phyloP scores from a whole-genome alignment of 2,113 vertebrate species.

The Eretmochelys imbricata region DNA sequence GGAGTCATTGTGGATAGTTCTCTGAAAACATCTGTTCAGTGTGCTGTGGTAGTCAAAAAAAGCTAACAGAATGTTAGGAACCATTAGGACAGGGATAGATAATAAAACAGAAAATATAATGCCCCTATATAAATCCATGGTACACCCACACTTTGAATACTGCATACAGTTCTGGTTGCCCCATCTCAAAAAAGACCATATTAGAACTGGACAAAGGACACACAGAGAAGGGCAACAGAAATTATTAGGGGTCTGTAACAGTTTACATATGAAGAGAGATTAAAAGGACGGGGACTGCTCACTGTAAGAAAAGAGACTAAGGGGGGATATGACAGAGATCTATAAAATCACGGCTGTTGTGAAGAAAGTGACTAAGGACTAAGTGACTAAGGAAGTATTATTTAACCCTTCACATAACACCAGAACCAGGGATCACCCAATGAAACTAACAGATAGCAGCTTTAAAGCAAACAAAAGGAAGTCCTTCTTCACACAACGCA shows the following conservation, averaged over 20 bases:
- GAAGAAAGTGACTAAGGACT: background rate
- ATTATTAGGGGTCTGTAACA: background rate
- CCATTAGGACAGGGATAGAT: background rate
- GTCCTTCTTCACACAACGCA: background rate
- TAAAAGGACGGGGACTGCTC: too few species aligned
- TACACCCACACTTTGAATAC: background rate
- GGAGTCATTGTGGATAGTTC: background rate
- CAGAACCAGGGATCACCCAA: background rate
- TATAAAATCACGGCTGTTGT: background rate
- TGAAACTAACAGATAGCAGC: background rate
- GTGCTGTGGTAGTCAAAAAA: background rate
- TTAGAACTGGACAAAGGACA: background rate
- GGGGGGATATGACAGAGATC: too few species aligned
- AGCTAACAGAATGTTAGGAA: background rate
- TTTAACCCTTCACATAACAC: background rate
- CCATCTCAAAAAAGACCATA: background rate
- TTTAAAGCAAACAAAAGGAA: background rate
- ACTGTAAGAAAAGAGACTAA: too few species aligned
- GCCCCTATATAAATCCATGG: background rate
- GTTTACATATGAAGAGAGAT: background rate
- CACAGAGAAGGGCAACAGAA: background rate
- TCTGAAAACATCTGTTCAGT: background rate
- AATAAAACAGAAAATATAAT: background rate
- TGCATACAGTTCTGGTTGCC: background rate
- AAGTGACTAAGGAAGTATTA: background rate